Evolutionary conservation across 2,797 vertebrate species (phyloP).

Genomic region (Gastrophryne carolinensis): DNA sequence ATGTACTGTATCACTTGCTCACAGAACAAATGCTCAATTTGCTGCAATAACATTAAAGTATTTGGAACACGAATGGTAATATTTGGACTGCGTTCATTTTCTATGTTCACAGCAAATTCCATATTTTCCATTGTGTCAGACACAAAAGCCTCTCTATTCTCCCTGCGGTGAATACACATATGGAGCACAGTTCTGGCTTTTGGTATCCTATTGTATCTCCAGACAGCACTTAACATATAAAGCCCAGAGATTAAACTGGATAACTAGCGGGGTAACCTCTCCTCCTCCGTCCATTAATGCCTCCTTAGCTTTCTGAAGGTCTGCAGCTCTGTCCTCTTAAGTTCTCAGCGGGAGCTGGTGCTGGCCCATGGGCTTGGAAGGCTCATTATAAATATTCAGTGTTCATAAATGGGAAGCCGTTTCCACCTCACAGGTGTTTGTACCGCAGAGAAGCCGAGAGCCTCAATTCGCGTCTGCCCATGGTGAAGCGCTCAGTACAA

Average conservation of each 20-base stretch:
- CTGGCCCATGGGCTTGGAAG: slow-evolving; percentile 28
- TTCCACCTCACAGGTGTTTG: slow-evolving; percentile 46
- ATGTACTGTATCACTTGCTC: not conserved
- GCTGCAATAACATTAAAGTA: not conserved
- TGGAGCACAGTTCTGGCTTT: not conserved
- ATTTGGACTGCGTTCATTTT: too few species aligned
- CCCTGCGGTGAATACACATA: not conserved
- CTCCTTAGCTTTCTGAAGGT: not conserved
- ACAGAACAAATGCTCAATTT: not conserved
- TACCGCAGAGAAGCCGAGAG: slow-evolving; percentile 16
- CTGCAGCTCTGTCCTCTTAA: slow-evolving; percentile 17
- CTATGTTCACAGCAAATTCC: not conserved
- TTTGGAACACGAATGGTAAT: too few species aligned
- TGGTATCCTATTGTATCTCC: not conserved
- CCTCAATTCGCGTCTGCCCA: slow-evolving; percentile 39
- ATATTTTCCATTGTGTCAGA: not conserved
- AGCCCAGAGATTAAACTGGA: not conserved
- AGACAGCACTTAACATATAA: not conserved
- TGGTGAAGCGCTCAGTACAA: slow-evolving; percentile 30
- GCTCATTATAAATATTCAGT: slow-evolving; percentile 45
- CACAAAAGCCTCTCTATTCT: not conserved
- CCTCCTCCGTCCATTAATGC: not conserved
- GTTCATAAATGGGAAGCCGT: slow-evolving; percentile 17
- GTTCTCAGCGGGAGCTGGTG: not conserved
- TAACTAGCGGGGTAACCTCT: not conserved